phyloP scores from a whole-genome alignment of 1,140 invertebrate species.

The Caenorhabditis tropicalis region DNA sequence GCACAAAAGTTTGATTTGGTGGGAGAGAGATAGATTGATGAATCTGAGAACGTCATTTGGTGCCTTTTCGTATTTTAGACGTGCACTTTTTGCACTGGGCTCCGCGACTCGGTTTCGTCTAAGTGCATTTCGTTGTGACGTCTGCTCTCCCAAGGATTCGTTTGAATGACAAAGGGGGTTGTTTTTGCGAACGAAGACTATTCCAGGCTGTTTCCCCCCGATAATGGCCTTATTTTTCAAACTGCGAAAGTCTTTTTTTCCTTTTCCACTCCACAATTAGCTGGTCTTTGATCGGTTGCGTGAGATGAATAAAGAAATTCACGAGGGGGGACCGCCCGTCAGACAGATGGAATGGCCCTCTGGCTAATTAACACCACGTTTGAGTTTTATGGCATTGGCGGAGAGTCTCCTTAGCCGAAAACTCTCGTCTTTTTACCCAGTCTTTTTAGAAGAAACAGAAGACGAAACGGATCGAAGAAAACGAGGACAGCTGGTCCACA shows the following conservation, averaged over 20 bases:
- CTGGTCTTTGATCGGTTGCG: constrained; percentile 11
- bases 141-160: too few relatives aligned
- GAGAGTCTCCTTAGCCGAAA: neutral
- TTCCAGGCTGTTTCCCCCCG: too few relatives aligned
- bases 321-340: constrained; percentile 4
- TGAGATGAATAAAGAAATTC: neutral
- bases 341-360: neutral
- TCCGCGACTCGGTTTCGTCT: neutral
- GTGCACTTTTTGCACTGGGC: constrained; percentile 27
- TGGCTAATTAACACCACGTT: constrained; percentile 40
- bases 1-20: neutral
- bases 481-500: constrained; percentile 28
- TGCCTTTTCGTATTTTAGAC: constrained; percentile 28
- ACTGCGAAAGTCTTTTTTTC: neutral
- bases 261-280: neutral
- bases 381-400: constrained; percentile 40
- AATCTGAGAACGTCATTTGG: constrained; percentile 13
- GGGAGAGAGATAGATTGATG: neutral
- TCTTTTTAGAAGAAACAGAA: neutral
- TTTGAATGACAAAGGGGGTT: too few relatives aligned
- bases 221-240: neutral
- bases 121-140: constrained; percentile 23
- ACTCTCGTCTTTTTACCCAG: neutral
- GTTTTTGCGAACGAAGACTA: too few relatives aligned
- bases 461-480: neutral